These are phyloP conservation scores for Drosophila eohydei DNA, from an alignment of 2,888 invertebrate genomes.

Conservation along the genomic window DNA sequence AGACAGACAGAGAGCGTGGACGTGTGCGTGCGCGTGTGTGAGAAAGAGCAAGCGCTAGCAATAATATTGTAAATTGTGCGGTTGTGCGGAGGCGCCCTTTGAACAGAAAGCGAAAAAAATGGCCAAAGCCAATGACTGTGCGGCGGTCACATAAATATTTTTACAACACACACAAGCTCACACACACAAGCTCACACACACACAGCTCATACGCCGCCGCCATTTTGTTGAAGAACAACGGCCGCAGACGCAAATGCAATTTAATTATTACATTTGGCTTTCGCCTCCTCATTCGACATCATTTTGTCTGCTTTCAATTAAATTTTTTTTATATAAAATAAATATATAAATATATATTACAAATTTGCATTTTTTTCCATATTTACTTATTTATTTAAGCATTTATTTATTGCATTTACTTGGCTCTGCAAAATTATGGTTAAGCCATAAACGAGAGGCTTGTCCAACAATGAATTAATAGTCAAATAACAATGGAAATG, in stretches of 20 bases:
- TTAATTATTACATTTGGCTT: constrained; percentile 78
- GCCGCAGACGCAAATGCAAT: constrained; percentile 70
- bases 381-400: constrained; percentile 8
- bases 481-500: neutral
- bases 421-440: neutral
- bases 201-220: constrained; percentile 44
- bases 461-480: neutral
- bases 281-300: constrained; percentile 33
- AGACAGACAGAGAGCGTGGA: neutral
- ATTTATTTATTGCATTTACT: constrained; percentile 48
- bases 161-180: constrained; percentile 42
- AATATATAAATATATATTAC: constrained; percentile 50
- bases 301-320: constrained; percentile 20
- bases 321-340: constrained; percentile 1
- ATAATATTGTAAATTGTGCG: constrained; percentile 52
- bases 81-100: constrained; percentile 30
- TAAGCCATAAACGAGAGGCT: neutral
- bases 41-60: constrained; percentile 21
- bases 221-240: constrained; percentile 66
- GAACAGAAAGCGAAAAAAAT: constrained; percentile 11
- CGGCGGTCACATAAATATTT: constrained; percentile 73
- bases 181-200: constrained; percentile 14
- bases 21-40: constrained; percentile 3
- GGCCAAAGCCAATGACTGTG: constrained; percentile 55
- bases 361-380: constrained; percentile 1